phyloP scores from a whole-genome alignment of 2,888 invertebrate species.

The Ernsta delagoae region DNA sequence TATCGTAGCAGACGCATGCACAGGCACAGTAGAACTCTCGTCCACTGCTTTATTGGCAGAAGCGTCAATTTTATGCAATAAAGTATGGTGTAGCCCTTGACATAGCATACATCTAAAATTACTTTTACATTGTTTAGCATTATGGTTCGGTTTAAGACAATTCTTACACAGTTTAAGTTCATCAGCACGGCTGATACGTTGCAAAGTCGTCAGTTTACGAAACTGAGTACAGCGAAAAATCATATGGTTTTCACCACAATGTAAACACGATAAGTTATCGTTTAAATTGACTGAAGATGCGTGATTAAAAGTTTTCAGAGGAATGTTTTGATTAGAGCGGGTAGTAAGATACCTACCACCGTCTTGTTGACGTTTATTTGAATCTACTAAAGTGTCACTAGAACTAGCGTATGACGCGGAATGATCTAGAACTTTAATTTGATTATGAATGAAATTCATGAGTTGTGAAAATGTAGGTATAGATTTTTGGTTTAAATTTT shows the following conservation, averaged over 20 bases:
- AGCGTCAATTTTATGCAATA: background rate
- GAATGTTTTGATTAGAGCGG: background rate
- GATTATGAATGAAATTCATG: conserved; percentile 3
- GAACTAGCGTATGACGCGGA: conserved; percentile 3
- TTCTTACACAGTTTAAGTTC: background rate
- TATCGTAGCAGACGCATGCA: background rate
- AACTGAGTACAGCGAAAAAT: conserved; percentile 1
- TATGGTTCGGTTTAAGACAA: background rate
- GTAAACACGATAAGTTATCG: background rate
- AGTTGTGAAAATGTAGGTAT: conserved; percentile 1
- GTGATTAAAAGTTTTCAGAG: background rate
- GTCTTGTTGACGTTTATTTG: conserved; percentile 4
- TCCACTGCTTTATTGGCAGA: background rate
- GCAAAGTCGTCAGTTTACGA: background rate
- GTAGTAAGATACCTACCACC: background rate
- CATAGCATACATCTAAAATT: background rate
- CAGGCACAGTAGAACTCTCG: background rate
- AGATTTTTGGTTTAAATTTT: background rate
- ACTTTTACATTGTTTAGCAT: background rate
- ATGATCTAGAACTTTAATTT: background rate
- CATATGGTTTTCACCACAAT: background rate
- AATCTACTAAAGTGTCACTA: background rate
- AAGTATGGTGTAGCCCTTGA: background rate
- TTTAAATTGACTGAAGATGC: background rate
- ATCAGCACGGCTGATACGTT: conserved; percentile 6